A percentile compares a stretch with the other conserved stretches of the same genome.
Conservation (phyloP, 2,113 vertebrate species). For the Hystrix cristata region DNA sequence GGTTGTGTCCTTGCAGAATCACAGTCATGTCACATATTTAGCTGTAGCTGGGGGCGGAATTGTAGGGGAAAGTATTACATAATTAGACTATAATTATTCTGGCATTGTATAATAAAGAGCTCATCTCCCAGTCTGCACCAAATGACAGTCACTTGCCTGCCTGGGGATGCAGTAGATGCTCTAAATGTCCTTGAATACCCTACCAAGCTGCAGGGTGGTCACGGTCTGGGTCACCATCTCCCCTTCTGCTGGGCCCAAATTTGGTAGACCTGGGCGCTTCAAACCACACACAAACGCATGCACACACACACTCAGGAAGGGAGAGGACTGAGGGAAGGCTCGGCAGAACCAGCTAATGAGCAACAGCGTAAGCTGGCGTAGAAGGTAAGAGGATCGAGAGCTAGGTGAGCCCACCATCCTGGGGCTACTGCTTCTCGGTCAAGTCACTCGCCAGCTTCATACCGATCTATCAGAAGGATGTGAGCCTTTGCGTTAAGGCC, state of each 20-base stretch:
- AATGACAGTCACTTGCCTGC: slow-evolving; percentile 50
- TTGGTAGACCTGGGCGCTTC: not conserved
- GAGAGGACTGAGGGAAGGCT: not conserved
- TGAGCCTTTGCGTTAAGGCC: not conserved
- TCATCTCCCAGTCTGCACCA: slow-evolving; percentile 61
- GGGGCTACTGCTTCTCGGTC: not conserved
- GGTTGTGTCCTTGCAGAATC: slow-evolving; percentile 68
- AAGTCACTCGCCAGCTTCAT: not conserved
- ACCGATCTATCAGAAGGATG: not conserved
- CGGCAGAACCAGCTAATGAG: not conserved
- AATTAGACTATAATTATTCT: slow-evolving; percentile 83
- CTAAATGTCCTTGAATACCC: not conserved
- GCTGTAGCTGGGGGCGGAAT: slow-evolving; percentile 79
- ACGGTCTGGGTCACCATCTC: not conserved
- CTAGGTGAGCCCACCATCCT: not conserved
- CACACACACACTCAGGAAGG: not conserved
- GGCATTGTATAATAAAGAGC: slow-evolving; percentile 74
- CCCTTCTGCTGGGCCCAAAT: not conserved
- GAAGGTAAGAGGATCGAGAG: not conserved
- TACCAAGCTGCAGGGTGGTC: not conserved
- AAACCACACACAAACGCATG: not conserved
- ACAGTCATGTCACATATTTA: slow-evolving; percentile 73
- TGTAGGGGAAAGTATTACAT: slow-evolving; percentile 79
- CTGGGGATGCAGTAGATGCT: not conserved
- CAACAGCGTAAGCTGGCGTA: not conserved